Conservation (phyloP, 2,113 vertebrate species). For the Aldabrachelys gigantea region DNA sequence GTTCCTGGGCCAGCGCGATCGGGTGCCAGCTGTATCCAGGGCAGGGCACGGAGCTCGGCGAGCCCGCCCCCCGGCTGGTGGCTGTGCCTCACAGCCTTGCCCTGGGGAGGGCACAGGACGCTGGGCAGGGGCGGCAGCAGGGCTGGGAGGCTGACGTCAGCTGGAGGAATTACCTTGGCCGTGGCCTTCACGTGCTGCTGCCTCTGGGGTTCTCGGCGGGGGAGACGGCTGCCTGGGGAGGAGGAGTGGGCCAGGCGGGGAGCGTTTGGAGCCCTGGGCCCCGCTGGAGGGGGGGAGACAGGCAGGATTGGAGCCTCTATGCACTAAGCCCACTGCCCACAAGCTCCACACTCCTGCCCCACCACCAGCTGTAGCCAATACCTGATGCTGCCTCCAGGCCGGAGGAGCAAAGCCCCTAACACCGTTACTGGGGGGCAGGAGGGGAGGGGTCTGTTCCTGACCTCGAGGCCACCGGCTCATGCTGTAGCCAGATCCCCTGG, state of each 20-base stretch:
- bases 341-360: too few relatives aligned
- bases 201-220: not conserved
- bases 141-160: not conserved
- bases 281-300: not conserved
- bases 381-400: too few relatives aligned
- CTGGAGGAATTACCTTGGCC: not conserved
- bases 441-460: not conserved
- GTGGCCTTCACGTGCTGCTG: not conserved
- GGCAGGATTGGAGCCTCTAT: too few relatives aligned
- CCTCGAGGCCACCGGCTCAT: too few relatives aligned
- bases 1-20: too few relatives aligned
- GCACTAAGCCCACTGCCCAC: too few relatives aligned
- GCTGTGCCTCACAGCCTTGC: not conserved
- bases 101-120: not conserved
- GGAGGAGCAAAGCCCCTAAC: not conserved
- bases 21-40: not conserved
- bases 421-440: rapidly evolving
- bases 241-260: not conserved
- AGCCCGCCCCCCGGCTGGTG: not conserved
- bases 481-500: too few relatives aligned
- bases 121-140: not conserved
- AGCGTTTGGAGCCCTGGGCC: not conserved
- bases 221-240: not conserved
- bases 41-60: too few relatives aligned
- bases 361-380: too few relatives aligned